Percentiles rank a stretch among this genome's conserved stretches.
phyloP scores from a whole-genome alignment of 2,113 vertebrate species.

The Aptenodytes patagonicus region DNA sequence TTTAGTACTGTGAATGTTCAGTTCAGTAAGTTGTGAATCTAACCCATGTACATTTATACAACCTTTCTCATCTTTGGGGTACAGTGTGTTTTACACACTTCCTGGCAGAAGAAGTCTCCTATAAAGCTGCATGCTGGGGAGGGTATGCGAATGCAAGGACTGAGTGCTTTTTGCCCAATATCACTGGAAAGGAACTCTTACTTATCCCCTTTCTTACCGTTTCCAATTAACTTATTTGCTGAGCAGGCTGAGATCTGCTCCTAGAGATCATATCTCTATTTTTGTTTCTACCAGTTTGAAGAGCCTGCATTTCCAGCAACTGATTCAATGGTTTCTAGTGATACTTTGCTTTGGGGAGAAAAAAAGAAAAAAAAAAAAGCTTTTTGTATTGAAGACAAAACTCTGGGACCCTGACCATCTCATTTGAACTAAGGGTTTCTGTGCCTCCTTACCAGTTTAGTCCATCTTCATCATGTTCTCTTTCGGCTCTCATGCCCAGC shows the following conservation, averaged over 20 bases:
- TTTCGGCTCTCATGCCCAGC: neutral
- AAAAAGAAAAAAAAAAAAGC: neutral
- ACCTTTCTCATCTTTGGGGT: neutral
- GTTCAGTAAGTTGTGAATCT: neutral
- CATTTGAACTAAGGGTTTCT: neutral
- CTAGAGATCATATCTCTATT: neutral
- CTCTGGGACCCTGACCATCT: neutral
- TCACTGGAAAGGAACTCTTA: neutral
- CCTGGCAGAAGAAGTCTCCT: neutral
- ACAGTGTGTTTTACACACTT: neutral
- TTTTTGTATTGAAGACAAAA: neutral
- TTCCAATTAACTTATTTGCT: neutral
- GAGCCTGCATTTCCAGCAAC: neutral
- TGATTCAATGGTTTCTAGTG: neutral
- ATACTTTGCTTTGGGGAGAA: neutral
- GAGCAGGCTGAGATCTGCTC: neutral
- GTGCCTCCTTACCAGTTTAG: conserved; percentile 54
- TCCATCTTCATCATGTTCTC: neutral
- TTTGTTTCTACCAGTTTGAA: neutral
- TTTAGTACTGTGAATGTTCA: neutral
- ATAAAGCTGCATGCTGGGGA: neutral
- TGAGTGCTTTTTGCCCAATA: neutral
- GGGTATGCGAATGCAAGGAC: neutral
- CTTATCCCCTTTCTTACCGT: neutral
- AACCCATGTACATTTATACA: neutral